Evolutionary conservation across 2,888 invertebrate species (phyloP).

Genomic region (Hirtodrosophila trivittata): DNA sequence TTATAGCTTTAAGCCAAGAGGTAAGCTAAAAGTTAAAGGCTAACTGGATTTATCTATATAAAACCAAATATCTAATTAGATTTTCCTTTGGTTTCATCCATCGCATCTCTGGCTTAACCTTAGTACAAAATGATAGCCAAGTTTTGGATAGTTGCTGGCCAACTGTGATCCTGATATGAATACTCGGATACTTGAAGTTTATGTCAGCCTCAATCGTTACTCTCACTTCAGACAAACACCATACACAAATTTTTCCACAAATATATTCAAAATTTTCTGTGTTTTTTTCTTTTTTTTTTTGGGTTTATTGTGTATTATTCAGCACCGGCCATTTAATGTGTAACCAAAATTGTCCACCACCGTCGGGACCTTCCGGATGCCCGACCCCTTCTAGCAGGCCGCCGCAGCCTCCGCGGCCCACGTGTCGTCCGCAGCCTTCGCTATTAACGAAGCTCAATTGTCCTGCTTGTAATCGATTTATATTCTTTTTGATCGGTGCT

Average conservation of each 20-base stretch:
- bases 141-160: too few species aligned
- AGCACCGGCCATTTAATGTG: slow-evolving; percentile 17
- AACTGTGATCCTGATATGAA: too few species aligned
- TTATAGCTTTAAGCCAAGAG: too few species aligned
- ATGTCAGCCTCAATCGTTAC: slow-evolving; percentile 22
- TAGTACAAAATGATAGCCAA: too few species aligned
- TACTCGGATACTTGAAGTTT: not conserved
- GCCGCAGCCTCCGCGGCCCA: slow-evolving; percentile 27
- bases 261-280: slow-evolving; percentile 19
- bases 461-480: slow-evolving; percentile 57
- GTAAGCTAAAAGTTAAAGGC: too few species aligned
- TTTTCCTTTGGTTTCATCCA: too few species aligned
- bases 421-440: slow-evolving; percentile 51
- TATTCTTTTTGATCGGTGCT: slow-evolving; percentile 60
- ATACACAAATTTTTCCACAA: slow-evolving; percentile 16
- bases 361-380: slow-evolving; percentile 19
- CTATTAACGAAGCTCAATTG: slow-evolving; percentile 54
- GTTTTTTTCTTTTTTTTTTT: slow-evolving; percentile 1
- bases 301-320: not conserved
- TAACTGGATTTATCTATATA: too few species aligned
- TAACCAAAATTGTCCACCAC: slow-evolving; percentile 17
- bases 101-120: too few species aligned
- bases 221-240: slow-evolving; percentile 26
- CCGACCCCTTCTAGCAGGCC: slow-evolving; percentile 50
- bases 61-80: too few species aligned